phyloP scores from a whole-genome alignment of 2,888 invertebrate species.

The Philereme transversata region DNA sequence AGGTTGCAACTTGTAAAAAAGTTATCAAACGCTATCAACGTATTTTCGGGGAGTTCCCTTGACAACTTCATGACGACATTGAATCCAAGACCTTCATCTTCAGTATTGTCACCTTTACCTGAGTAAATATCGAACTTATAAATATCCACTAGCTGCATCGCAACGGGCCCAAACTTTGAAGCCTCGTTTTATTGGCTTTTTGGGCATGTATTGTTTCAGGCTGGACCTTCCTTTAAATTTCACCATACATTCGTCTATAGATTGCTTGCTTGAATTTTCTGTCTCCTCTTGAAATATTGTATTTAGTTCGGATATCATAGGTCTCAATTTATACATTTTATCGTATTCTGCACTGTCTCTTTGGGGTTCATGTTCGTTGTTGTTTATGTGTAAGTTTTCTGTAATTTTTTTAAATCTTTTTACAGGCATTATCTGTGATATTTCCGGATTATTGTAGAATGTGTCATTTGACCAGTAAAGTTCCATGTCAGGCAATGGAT shows the following conservation, averaged over 20 bases:
- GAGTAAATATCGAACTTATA: conserved; percentile 41
- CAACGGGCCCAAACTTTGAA: conserved; percentile 43
- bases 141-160: conserved; percentile 39
- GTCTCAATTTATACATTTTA: conserved; percentile 40
- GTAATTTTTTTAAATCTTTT: conserved; percentile 41
- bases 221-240: conserved; percentile 41
- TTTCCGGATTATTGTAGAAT: conserved; percentile 41
- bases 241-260: conserved; percentile 40
- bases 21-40: conserved; percentile 31
- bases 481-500: conserved; percentile 39
- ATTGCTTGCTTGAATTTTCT: conserved; percentile 31
- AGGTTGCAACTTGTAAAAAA: conserved; percentile 30
- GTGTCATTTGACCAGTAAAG: conserved; percentile 40
- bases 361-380: conserved; percentile 34
- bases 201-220: conserved; percentile 43
- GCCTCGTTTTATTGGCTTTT: conserved; percentile 44
- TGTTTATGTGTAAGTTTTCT: conserved; percentile 41
- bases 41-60: conserved; percentile 20
- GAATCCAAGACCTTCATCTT: conserved; percentile 33
- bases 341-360: conserved; percentile 33
- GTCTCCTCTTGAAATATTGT: conserved; percentile 32
- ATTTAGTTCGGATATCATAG: conserved; percentile 35
- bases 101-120: conserved; percentile 33
- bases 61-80: conserved; percentile 28
- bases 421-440: conserved; percentile 31